Base-by-base conservation (phyloP, 2,113 vertebrate species). In the Crypturellus undulatus region DNA sequence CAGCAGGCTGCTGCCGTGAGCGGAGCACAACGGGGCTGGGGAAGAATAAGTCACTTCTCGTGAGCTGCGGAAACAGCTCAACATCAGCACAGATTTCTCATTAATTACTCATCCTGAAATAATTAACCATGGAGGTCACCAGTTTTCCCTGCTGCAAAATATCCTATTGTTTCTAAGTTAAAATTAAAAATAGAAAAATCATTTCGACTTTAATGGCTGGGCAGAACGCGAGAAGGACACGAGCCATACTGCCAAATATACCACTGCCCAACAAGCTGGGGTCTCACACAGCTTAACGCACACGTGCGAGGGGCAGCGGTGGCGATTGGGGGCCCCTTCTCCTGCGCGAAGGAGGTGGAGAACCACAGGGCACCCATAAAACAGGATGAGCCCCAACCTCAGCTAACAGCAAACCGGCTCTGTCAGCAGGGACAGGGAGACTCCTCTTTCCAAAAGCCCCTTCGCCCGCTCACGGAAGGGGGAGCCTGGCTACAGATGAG, bases 1-100 rank as follows among this genome's bases (percentile, higher is more conserved):
- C 34, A 71, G 64, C 64, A 91, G 56, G 45, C 49, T 91, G 81
- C 84, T 82, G 70, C 68, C 82, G 87, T 25, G 81, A 90, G 64
- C 38, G 70, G 34, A 84, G 42, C 59, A 88, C 79, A 71, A 64
- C 47, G 56, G 42, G 64, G 54, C 24, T 69, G 47, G 43, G 13
- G 32, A 71, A 71, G 75, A 93, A 78, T 84, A 93, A 89, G 70
- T 86, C 68, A 18, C 19, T 60, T 85, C 22, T 56, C 21, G 24
- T 6, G 7, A 90, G 80, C 38, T 49, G 22, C 10, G 12, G 25
- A 38, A 80, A 73, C 24, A 30, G 43, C n/a, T 49, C 47, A 34
- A 42, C 20, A 49, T 34, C 45, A 49, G 32, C 22, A 85, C 45
- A 88, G 22, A 87, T 80, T 59, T 52, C 26, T 43, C 58, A 91